A percentile compares a stretch with the other conserved stretches of the same genome.
phyloP scores from a whole-genome alignment of 2,113 vertebrate genomes.

The Hippocampus mohnikei region DNA sequence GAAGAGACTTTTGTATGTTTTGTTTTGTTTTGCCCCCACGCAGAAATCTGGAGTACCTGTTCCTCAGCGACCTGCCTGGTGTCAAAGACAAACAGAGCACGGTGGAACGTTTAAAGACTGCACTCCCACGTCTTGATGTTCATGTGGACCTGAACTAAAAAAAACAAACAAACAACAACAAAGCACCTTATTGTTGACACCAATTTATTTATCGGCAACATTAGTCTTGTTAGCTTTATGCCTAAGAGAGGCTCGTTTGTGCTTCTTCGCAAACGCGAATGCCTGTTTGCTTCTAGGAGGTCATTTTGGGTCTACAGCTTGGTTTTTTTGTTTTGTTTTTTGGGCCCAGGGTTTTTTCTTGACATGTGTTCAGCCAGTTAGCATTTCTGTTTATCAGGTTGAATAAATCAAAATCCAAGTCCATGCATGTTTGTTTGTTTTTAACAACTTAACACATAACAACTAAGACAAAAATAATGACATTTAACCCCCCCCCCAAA shows the following conservation, averaged over 20 bases:
- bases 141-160: conserved; percentile 73
- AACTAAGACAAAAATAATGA: no score
- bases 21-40: not conserved
- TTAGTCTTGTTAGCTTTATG: not conserved
- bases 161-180: not conserved
- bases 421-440: no score
- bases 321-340: not conserved
- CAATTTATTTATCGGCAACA: conserved; percentile 33
- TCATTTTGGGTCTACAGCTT: not conserved
- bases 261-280: not conserved
- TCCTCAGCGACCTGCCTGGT: conserved; percentile 89
- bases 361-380: no score
- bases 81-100: conserved; percentile 78
- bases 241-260: not conserved
- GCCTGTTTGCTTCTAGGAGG: not conserved
- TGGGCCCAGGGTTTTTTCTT: not conserved
- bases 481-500: no score
- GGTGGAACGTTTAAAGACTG: conserved; percentile 70
- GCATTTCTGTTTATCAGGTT: no score
- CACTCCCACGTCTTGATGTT: conserved; percentile 79
- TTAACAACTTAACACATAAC: no score
- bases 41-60: conserved; percentile 87
- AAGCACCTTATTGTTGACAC: conserved; percentile 31
- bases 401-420: no score
- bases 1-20: not conserved